Base-by-base conservation (phyloP, 2,888 invertebrate genomes). In the Idaea straminata region DNA sequence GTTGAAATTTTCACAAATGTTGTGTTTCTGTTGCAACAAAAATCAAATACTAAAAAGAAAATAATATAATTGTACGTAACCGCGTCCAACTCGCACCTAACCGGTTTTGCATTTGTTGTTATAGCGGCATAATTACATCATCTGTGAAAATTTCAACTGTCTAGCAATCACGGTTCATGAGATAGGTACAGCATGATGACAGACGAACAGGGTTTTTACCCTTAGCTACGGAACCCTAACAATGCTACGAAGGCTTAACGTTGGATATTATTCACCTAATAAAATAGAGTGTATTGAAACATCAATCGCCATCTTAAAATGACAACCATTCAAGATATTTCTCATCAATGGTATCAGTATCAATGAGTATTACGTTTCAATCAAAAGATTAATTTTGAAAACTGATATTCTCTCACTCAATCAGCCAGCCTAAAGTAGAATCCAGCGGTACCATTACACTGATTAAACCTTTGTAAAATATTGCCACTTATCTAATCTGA, bases 381-480 rank as follows among this genome's bases (percentile, higher is more conserved):
- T 47, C 47, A 47, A 47, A 13, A 47, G 47, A 47, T 47, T 47
- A 47, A 47, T 47, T 47, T 47, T 0, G 47, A 6, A 7, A 47
- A 47, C 47, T 47, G 47, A 47, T 47, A 47, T 47, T 47, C 0
- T 47, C 47, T 47, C 10, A 47, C 47, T 47, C 10, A 47, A 47
- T 47, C 47, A 47, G 25, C 25, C 25, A 47, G 13, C 13, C 47
- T 13, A 7, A 4, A 47, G 47, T 47, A 47, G 10, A 47, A 47
- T 47, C 47, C 6, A 13, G 47, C 47, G 47, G 47, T 10, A 13
- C 47, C 47, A 47, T 47, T 47, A 47, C 47, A 47, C 13, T 47
- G 47, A 47, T 47, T 47, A 47, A 47, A 47, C 47, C 47, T 47
- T 47, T 47, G 47, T 47, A 47, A 47, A 47, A 47, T 47, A 47